phyloP scores from a whole-genome alignment of 2,113 vertebrate species.

The Tauraco erythrolophus region DNA sequence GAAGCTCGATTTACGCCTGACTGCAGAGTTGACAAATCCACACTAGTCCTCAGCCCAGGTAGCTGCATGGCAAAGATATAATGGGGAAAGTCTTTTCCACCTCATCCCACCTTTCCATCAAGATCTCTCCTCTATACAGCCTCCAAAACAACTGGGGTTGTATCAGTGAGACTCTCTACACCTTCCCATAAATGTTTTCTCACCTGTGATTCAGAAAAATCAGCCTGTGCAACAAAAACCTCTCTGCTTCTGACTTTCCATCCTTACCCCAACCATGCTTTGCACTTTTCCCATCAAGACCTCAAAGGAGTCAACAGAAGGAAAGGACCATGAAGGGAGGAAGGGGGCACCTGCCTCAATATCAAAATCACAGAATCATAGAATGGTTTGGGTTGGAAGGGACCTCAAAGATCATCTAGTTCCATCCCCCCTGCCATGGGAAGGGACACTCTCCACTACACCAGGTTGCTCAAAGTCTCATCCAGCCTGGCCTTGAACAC shows the following conservation, averaged over 20 bases:
- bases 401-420: too few relatives aligned
- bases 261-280: background rate
- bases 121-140: background rate
- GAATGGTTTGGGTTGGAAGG: too few relatives aligned
- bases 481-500: too few relatives aligned
- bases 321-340: background rate
- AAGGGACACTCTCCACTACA: too few relatives aligned
- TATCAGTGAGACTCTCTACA: background rate
- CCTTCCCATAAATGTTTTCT: background rate
- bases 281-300: background rate
- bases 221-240: background rate
- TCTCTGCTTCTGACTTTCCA: background rate
- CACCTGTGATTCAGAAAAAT: background rate
- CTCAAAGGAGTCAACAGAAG: rapidly evolving
- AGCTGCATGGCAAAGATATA: background rate
- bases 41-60: background rate
- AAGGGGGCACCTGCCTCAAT: background rate
- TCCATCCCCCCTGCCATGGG: too few relatives aligned
- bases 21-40: background rate
- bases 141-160: background rate
- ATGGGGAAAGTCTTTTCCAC: background rate
- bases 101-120: background rate
- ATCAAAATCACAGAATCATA: too few relatives aligned
- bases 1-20: background rate
- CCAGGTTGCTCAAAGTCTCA: too few relatives aligned